Base-by-base conservation (phyloP, 1,140 invertebrate genomes). In the Heliconius himera region DNA sequence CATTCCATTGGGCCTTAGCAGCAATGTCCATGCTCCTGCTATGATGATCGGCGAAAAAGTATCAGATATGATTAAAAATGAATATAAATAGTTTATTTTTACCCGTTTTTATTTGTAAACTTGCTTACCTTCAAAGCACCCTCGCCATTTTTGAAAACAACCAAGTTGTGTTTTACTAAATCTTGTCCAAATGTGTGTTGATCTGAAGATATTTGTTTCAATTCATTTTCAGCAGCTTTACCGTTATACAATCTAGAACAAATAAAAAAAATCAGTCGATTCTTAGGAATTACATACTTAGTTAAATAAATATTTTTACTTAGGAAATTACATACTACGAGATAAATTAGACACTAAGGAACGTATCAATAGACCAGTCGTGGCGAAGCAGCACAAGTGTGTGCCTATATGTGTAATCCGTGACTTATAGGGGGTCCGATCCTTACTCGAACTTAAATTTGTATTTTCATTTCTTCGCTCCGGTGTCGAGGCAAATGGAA, bases 141-240 rank as follows among this genome's bases (percentile, higher is more conserved):
- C 93, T 99, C 98, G 0, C 99, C 99, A 82, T 97, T 97, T 83
- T 98, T 95, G 91, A 99, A 99, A 16, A 99, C 99, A 33, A 99
- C 99, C 83, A 99, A 95, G 94, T 99, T 99, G 90, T 99, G 99
- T 73, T 97, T 97, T 33, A 99, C 97, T 41, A 99, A 95, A 95
- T 99, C 99, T 89, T 98, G 97, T 1, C 98, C 98, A 92, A 98
- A 99, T 66, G 96, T 98, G 84, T 97, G 98, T 76, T 97, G 96
- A 26, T 96, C 96, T 2, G 97, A 97, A 8, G 97, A 95, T 51
- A 98, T 96, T 70, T 97, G 96, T 87, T 97, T 97, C 77, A 98
- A 95, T 88, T 98, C 97, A 73, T 96, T 96, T 95, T 99, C 98
- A 26, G 99, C 99, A 29, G 98, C 97, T 88, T 98, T 97, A 5